phyloP scores from a whole-genome alignment of 2,113 vertebrate genomes.

The Dunckerocampus dactyliophorus region DNA sequence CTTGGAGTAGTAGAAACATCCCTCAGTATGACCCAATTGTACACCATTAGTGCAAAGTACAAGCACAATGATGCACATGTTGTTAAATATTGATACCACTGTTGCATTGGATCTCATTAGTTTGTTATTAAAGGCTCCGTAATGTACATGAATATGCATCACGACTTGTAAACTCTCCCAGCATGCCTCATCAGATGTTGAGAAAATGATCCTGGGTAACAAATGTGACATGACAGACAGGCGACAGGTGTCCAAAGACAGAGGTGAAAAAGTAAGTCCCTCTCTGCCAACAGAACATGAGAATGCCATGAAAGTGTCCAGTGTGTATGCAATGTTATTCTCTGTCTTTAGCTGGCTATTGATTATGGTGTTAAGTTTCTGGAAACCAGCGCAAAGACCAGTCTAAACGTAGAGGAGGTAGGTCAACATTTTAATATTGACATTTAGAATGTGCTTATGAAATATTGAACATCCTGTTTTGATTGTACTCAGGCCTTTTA shows the following conservation, averaged over 20 bases:
- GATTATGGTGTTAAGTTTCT: slow-evolving; percentile 98
- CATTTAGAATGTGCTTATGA: neutral
- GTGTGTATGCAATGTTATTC: neutral
- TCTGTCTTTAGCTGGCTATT: slow-evolving; percentile 86
- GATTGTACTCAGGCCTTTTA: slow-evolving; percentile 84
- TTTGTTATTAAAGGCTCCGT: too few relatives aligned
- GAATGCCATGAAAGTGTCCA: too few relatives aligned
- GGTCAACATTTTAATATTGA: slow-evolving; percentile 31
- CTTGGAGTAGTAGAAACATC: too few relatives aligned
- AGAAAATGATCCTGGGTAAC: slow-evolving; percentile 96
- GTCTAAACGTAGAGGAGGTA: slow-evolving; percentile 96
- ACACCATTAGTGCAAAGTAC: too few relatives aligned
- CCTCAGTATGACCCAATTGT: too few relatives aligned
- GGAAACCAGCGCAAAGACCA: slow-evolving; percentile 97
- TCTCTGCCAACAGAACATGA: neutral
- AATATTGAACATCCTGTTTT: neutral
- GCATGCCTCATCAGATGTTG: slow-evolving; percentile 96
- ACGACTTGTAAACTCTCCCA: slow-evolving; percentile 42
- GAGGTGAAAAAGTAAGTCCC: slow-evolving; percentile 87
- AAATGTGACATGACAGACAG: slow-evolving; percentile 98
- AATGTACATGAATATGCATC: too few relatives aligned
- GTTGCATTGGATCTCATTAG: too few relatives aligned
- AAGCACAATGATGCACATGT: too few relatives aligned
- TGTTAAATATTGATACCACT: too few relatives aligned
- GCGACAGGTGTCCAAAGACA: slow-evolving; percentile 96